These are phyloP conservation scores for Uloborus plumipes DNA, from an alignment of 2,888 invertebrate genomes.

Conservation along the genomic window DNA sequence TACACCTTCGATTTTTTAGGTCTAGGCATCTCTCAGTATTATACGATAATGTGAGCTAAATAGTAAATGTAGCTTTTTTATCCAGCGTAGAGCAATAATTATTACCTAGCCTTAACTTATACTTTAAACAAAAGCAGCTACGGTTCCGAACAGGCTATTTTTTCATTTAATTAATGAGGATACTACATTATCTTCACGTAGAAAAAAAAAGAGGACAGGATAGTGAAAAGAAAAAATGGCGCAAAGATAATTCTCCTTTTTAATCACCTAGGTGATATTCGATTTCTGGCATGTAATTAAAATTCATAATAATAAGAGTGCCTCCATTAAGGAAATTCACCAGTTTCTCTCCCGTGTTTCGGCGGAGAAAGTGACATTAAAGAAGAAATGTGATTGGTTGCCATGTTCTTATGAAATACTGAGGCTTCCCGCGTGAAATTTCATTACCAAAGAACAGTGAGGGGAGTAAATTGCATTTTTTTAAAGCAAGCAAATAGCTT, in stretches of 20 bases:
- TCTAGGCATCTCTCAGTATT: slow-evolving; percentile 24
- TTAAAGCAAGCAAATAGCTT: slow-evolving; percentile 10
- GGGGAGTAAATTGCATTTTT: slow-evolving; percentile 50
- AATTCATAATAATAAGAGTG: slow-evolving; percentile 57
- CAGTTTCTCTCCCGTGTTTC: slow-evolving; percentile 1
- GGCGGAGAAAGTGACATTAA: slow-evolving; percentile 43
- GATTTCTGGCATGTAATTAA: slow-evolving; percentile 55
- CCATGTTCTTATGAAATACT: slow-evolving; percentile 10
- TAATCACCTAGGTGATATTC: slow-evolving; percentile 52
- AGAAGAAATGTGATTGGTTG: slow-evolving; percentile 18
- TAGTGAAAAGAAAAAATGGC: slow-evolving; percentile 1
- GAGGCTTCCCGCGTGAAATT: slow-evolving; percentile 25
- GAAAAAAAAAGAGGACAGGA: too few relatives aligned
- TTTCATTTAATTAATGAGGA: slow-evolving; percentile 49
- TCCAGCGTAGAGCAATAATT: slow-evolving; percentile 25
- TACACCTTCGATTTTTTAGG: background rate
- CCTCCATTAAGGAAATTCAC: slow-evolving; percentile 50
- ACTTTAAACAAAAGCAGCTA: slow-evolving; percentile 18
- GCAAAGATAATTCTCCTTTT: slow-evolving; percentile 30
- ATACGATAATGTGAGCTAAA: slow-evolving; percentile 33
- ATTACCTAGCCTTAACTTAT: slow-evolving; percentile 22
- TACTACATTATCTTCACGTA: slow-evolving; percentile 32
- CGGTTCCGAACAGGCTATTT: slow-evolving; percentile 1
- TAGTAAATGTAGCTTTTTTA: slow-evolving; percentile 1
- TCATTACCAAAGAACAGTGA: slow-evolving; percentile 29